Conservation (phyloP, 2,113 vertebrate genomes). For the Microtus richardsoni region DNA sequence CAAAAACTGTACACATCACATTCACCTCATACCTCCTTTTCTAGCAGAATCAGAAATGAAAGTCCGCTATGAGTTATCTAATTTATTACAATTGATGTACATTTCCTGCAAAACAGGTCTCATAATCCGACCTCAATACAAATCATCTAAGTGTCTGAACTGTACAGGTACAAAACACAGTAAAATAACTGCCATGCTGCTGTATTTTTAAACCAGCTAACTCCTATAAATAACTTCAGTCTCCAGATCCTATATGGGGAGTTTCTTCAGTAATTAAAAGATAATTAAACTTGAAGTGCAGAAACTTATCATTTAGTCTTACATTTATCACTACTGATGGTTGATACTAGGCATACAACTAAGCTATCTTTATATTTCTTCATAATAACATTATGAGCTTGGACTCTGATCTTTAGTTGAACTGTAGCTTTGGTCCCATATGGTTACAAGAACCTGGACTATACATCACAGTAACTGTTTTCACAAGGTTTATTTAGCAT, state of each 20-base stretch:
- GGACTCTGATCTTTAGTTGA: background rate
- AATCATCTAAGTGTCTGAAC: background rate
- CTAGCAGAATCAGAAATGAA: conserved; percentile 2
- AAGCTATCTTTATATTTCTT: background rate
- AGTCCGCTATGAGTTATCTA: background rate
- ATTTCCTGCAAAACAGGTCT: background rate
- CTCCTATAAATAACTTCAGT: conserved; percentile 26
- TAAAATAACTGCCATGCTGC: background rate
- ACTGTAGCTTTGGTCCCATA: background rate
- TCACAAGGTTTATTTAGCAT: background rate
- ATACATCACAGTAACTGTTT: background rate
- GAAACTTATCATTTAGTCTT: background rate
- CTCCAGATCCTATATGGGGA: background rate
- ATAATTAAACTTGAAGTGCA: background rate
- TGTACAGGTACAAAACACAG: background rate
- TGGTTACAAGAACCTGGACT: background rate
- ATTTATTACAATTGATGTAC: background rate
- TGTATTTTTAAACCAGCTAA: background rate
- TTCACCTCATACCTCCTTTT: background rate
- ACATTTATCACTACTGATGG: background rate
- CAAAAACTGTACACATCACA: background rate
- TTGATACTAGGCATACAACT: conserved; percentile 8
- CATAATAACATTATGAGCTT: background rate
- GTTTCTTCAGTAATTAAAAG: background rate
- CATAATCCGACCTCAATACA: background rate